These are phyloP conservation scores for Alauda arvensis DNA, from an alignment of 2,797 vertebrate genomes.

Conservation along the genomic window DNA sequence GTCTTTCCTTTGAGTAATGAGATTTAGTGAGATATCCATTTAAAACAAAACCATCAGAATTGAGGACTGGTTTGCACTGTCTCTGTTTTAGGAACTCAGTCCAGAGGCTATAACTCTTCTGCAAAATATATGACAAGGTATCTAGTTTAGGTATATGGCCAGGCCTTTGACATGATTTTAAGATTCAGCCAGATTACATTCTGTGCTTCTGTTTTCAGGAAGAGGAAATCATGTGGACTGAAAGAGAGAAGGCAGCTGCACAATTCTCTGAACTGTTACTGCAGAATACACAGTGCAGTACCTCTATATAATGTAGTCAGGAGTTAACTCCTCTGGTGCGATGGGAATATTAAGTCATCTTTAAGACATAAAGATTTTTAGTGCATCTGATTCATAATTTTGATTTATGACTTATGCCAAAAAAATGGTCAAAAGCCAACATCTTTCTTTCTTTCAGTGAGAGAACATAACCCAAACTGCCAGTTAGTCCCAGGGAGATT, in stretches of 20 bases:
- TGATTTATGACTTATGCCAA: neutral
- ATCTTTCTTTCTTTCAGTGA: neutral
- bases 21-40: neutral
- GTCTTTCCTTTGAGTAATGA: neutral
- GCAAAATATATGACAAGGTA: neutral
- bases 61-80: neutral
- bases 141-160: neutral
- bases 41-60: fast-evolving
- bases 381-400: neutral
- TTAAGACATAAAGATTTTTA: neutral
- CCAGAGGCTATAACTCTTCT: neutral
- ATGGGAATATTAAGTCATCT: neutral
- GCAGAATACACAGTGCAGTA: neutral
- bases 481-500: neutral
- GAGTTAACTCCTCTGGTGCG: neutral
- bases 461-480: neutral
- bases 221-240: neutral
- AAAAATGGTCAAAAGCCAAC: neutral
- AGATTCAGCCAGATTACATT: neutral
- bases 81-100: neutral
- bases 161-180: neutral
- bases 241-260: neutral
- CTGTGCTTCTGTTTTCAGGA: neutral
- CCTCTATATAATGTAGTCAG: neutral
- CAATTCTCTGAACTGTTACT: neutral